These are phyloP conservation scores for Petrosia ficiformis DNA, from an alignment of 37 sponge, comb jelly and placozoan species.

Conservation along the genomic window DNA sequence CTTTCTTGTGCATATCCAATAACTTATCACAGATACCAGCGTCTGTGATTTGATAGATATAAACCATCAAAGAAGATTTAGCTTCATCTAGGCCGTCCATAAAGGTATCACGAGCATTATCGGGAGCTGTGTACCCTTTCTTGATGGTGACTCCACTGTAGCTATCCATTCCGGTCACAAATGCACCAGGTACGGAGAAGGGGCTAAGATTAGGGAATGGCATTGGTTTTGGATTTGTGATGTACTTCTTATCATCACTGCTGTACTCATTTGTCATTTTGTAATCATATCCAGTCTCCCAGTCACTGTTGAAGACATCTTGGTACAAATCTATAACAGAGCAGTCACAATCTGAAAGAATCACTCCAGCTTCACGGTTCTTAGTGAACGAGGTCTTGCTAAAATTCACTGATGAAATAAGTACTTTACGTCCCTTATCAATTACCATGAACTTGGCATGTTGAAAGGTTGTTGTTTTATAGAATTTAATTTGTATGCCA, in stretches of 20 bases:
- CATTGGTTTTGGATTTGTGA: constrained; percentile 32
- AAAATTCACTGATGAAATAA: constrained; percentile 87
- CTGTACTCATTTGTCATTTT: constrained; percentile 36
- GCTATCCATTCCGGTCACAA: constrained; percentile 39
- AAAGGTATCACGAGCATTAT: constrained; percentile 44
- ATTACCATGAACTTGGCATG: constrained; percentile 77
- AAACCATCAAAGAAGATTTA: constrained; percentile 32
- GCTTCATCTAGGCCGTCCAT: constrained; percentile 15
- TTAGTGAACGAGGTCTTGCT: constrained; percentile 75
- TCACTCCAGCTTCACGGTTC: constrained; percentile 91
- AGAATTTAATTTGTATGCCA: constrained; percentile 51
- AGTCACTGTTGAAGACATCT: constrained; percentile 72
- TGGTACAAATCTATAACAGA: constrained; percentile 47
- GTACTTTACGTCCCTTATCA: constrained; percentile 73
- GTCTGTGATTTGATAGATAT: constrained; percentile 71
- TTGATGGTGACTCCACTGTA: constrained; percentile 31
- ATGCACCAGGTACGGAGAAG: constrained; percentile 58
- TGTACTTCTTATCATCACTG: constrained; percentile 38
- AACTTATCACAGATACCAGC: constrained; percentile 44
- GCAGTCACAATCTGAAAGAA: constrained; percentile 47
- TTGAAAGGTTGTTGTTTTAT: constrained; percentile 77
- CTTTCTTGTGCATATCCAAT: constrained; percentile 39
- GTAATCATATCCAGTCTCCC: constrained; percentile 52
- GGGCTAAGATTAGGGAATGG: constrained; percentile 32
- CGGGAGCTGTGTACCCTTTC: constrained; percentile 68